These are phyloP conservation scores for Leptinotarsa rubiginosa DNA, from an alignment of 2,888 invertebrate species.

Conservation along the genomic window DNA sequence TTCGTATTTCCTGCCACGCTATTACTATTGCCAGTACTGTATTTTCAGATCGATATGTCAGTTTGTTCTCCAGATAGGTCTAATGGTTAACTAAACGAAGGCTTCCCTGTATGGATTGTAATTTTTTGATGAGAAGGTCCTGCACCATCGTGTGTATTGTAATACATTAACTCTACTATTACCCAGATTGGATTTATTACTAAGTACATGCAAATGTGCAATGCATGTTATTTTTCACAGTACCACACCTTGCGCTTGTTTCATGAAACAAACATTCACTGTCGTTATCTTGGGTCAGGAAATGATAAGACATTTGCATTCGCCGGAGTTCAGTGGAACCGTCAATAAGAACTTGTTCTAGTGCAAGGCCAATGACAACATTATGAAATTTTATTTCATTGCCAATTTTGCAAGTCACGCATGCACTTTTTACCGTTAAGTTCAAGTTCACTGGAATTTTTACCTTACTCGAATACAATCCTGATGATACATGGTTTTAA, in stretches of 20 bases:
- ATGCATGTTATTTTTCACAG: conserved; percentile 5
- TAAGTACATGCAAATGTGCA: neutral
- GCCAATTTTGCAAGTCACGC: conserved; percentile 1
- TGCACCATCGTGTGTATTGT: neutral
- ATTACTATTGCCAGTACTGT: no score
- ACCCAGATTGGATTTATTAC: neutral
- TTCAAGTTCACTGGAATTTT: conserved; percentile 17
- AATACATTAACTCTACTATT: neutral
- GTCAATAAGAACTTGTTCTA: conserved; percentile 40
- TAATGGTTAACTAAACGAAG: no score
- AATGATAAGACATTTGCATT: conserved; percentile 26
- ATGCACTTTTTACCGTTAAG: conserved; percentile 13
- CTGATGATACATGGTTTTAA: neutral
- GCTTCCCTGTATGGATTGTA: no score
- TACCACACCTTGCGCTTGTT: conserved; percentile 17
- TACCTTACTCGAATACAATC: neutral
- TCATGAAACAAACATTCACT: conserved; percentile 12
- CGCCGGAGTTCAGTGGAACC: conserved; percentile 25
- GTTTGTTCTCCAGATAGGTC: no score
- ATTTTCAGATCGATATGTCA: no score
- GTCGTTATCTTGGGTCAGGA: conserved; percentile 23
- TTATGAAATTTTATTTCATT: conserved; percentile 19
- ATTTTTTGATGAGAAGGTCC: no score
- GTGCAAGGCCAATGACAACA: conserved; percentile 42
- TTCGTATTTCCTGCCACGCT: no score